Conservation (phyloP, 2,113 vertebrate species). For the Anhinga anhinga region DNA sequence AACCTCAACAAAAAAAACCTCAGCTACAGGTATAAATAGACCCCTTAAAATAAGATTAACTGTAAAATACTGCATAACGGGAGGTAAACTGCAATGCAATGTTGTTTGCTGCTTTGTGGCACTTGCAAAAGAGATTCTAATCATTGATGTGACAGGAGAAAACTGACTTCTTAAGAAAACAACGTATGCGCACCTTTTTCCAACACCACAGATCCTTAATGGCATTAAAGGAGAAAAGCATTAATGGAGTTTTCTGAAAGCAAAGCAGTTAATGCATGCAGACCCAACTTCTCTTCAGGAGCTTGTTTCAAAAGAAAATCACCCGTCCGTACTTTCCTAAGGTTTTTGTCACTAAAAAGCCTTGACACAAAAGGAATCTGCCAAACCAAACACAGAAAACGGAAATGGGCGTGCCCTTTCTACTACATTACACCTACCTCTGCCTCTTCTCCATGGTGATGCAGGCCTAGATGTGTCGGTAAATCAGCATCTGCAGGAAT, state of each 20-base stretch:
- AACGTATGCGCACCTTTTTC: neutral
- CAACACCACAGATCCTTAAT: neutral
- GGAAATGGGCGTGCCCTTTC: neutral
- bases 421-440: conserved; percentile 77
- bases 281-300: neutral
- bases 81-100: neutral
- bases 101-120: neutral
- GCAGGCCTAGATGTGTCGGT: conserved; percentile 91
- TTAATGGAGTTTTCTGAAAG: neutral
- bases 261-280: neutral
- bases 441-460: conserved; percentile 96
- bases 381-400: neutral
- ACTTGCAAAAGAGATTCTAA: neutral
- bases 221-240: neutral
- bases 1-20: neutral
- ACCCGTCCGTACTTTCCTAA: neutral
- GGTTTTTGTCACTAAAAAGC: neutral
- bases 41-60: neutral
- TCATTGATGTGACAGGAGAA: neutral
- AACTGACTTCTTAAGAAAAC: neutral
- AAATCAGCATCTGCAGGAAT: conserved; percentile 86
- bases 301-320: neutral
- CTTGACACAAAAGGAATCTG: neutral
- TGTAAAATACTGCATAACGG: neutral
- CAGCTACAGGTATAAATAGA: neutral